These are phyloP conservation scores for Macquaria ambigua DNA, from an alignment of 2,113 vertebrate genomes.

Conservation along the genomic window DNA sequence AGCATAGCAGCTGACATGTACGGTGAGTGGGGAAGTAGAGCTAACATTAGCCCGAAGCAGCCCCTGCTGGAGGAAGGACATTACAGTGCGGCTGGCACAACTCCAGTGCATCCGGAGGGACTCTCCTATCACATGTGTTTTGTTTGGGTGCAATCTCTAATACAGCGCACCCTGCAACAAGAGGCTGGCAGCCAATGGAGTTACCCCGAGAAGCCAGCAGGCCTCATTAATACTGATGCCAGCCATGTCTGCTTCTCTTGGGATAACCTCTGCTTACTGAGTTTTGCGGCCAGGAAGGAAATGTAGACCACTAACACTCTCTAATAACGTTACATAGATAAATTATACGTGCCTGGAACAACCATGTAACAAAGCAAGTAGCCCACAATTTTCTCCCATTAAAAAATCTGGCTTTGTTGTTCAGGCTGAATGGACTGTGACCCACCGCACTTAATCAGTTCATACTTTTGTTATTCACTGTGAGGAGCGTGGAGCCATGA, in stretches of 20 bases:
- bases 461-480: conserved; percentile 45
- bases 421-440: conserved; percentile 43
- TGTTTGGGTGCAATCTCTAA: conserved; percentile 82
- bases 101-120: conserved; percentile 63
- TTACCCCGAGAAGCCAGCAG: conserved; percentile 39
- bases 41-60: conserved; percentile 80
- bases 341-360: conserved; percentile 26
- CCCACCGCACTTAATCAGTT: conserved; percentile 38
- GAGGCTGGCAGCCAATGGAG: conserved; percentile 62
- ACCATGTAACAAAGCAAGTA: conserved; percentile 8
- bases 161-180: conserved; percentile 53
- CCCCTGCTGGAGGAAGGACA: conserved; percentile 56
- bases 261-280: conserved; percentile 51
- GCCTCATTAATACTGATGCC: conserved; percentile 70
- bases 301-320: conserved; percentile 36
- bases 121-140: conserved; percentile 75
- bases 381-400: neutral
- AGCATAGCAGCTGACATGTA: conserved; percentile 74
- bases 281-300: conserved; percentile 44
- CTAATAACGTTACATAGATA: conserved; percentile 35
- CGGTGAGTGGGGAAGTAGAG: conserved; percentile 60
- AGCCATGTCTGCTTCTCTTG: conserved; percentile 32
- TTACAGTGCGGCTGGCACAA: conserved; percentile 67
- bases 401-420: conserved; percentile 32
- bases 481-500: conserved; percentile 1